phyloP scores from a whole-genome alignment of 2,113 vertebrate genomes.

The Lasiurus borealis region DNA sequence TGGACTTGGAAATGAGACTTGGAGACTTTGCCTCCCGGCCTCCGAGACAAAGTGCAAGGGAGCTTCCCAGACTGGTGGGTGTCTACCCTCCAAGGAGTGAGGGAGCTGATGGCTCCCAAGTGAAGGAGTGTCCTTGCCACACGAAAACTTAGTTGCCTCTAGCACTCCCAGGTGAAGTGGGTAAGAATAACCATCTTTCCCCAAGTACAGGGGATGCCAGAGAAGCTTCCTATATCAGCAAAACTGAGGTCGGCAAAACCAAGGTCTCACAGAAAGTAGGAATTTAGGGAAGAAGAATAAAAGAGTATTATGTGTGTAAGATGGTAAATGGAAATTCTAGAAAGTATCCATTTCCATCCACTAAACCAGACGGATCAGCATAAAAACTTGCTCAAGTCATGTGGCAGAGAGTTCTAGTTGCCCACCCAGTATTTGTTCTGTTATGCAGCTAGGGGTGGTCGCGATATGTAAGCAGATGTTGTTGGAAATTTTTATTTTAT shows the following conservation, averaged over 20 bases:
- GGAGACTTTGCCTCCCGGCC: background rate
- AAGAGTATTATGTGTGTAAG: background rate
- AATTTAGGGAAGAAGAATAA: background rate
- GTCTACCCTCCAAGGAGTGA: background rate
- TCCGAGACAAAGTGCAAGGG: background rate
- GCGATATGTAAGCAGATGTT: background rate
- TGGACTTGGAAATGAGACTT: background rate
- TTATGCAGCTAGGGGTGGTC: background rate
- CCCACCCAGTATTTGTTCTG: background rate
- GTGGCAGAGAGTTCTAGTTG: background rate
- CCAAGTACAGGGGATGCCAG: background rate
- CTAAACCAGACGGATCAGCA: background rate
- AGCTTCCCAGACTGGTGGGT: background rate
- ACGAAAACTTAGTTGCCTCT: background rate
- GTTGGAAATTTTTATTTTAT: background rate
- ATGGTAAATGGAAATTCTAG: background rate
- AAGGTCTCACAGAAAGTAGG: background rate
- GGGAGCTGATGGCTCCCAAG: background rate
- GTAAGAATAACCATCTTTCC: background rate
- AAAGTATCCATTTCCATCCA: constrained; percentile 20
- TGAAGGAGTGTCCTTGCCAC: background rate
- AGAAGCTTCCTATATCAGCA: background rate
- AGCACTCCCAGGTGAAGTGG: background rate
- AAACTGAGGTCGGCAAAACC: background rate
- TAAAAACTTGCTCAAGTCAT: background rate